Base-by-base conservation (phyloP, 1,140 invertebrate species). In the Lycorma delicatula region DNA sequence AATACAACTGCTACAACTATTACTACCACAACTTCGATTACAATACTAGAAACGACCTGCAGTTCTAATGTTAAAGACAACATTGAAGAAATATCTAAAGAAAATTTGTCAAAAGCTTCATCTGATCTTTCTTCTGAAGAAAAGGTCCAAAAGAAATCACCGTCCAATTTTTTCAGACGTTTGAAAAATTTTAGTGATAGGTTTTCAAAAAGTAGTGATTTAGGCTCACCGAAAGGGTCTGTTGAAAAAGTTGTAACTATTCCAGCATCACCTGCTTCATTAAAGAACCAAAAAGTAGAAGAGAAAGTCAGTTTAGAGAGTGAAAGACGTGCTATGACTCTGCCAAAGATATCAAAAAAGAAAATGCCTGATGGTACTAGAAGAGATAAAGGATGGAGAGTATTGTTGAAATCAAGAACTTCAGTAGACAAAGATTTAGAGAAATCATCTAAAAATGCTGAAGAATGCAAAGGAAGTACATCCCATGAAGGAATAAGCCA, bases 251-350 rank as follows among this genome's bases (percentile, higher is more conserved):
- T 29, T 3, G 34, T 57, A 38, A 26, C 41, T 7, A 41, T 51
- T 29, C 56, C 56, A 27, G 56, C 56, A 18, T 57, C 56, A 3
- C 56, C 56, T 22, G 56, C 56, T 41, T 57, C 56, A n/a, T 27
- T 57, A 16, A 57, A 57, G 31, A 34, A 44, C 3, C 56, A 57
- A 7, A 57, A 57, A 28, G 56, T 57, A 16, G 48, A 57, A 6
- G 23, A 16, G n/a, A 50, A 29, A 31, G 29, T 49, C 3, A 38
- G 18, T 11, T 22, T 38, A 16, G 56, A 57, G 18, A 34, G 20
- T 48, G 56, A 57, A n/a, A 28, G 56, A 23, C 27, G 56, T 23
- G 56, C 56, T 3, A 57, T 57, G 56, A 57, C 56, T 25, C 47
- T 57, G 23, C 56, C 56, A 7, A 57, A 57, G 25, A 49, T 47